Evolutionary conservation across 2,888 invertebrate genomes (phyloP), one percentile per base, ranked within the genome.

Genomic region (Mechanitis messenoides): DNA sequence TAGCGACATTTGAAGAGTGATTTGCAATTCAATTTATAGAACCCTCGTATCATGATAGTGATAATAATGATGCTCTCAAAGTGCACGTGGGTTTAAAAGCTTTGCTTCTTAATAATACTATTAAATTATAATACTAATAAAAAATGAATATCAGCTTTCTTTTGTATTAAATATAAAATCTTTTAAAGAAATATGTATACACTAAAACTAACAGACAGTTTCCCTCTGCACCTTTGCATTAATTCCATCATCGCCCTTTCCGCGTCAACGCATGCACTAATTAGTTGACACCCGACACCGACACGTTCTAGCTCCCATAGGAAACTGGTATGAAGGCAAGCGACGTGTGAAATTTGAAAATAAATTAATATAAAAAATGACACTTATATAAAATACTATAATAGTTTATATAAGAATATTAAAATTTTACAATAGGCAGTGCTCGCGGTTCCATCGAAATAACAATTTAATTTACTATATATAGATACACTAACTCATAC

Each of bases 1-100:
- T 81, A 77, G 82, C 73, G 88, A 88, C 85, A 84, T 75, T 87
- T 86, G 64, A 77, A 87, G 87, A 86, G 85, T 86, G 87, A 87
- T 87, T 87, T 81, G 83, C 83, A 77, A 77, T 77, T 79, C 78
- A 76, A 65, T 68, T 74, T 78, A 79, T 72, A 72, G 68, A 66
- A 72, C 77, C 79, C 79, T 76, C 67, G 72, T 73, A 72, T 75
- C 71, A 74, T 68, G 76, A 71, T 80, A 84, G 82, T 81, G 80
- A 80, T 81, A 77, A 72, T 71, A 72, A 74, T 84, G 78, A 73
- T 74, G 77, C 75, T 78, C 77, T 76, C 72, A 74, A 73, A 72
- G 74, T 70, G 76, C 85, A 85, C 84, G 84, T 85, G 86, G 78
- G 71, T 71, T 66, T 72, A 69, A 76, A 76, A 67, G 50, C 11